Base-by-base conservation (phyloP, 35 echinoderm and acorn worm species). In the Eucidaris tribuloides region DNA sequence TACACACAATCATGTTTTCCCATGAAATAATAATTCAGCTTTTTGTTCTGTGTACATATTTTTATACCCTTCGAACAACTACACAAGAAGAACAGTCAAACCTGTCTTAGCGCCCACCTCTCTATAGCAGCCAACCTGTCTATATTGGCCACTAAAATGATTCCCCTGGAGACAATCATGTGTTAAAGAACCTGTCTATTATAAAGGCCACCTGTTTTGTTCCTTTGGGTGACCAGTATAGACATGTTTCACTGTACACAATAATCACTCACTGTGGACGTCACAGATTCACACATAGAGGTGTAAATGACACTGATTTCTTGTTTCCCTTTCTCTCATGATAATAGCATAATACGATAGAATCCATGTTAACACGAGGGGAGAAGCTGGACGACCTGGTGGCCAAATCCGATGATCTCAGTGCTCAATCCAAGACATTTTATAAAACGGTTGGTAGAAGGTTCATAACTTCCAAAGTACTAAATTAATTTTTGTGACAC, bases 321-420 rank as follows among this genome's bases (percentile, higher is more conserved):
- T 79, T 32, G 3, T 52, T 45, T 62, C 59, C 31, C 57, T 79
- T 32, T 0, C 81, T 66, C 62, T 31, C 27, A 66, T 14, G 30
- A 55, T 14, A 14, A 22, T 55, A 99, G 96, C 96, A 99, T 44
- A 79, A 66, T 61, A 99, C 96, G 27, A 99, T 99, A 86, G 96
- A 99, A 71, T 84, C 96, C 1, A 92, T 99, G 91, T 74, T 99
- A 87, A 81, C 90, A 68, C 85, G 96, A 76, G 96, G 96, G 55
- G 96, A 99, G 63, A 99, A 99, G 58, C 57, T 99, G 60, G 96
- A 99, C 65, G 96, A 99, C 72, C 79, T 99, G 18, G 96, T 99
- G 42, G 86, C 86, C 3, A 99, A 99, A 83, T 99, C 96, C 35
- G 87, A 93, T 83, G 96, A 88, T 38, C 84, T 99, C 34, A 99